These are phyloP conservation scores for Chiroxiphia lanceolata DNA, from an alignment of 2,797 vertebrate genomes.

Conservation along the genomic window DNA sequence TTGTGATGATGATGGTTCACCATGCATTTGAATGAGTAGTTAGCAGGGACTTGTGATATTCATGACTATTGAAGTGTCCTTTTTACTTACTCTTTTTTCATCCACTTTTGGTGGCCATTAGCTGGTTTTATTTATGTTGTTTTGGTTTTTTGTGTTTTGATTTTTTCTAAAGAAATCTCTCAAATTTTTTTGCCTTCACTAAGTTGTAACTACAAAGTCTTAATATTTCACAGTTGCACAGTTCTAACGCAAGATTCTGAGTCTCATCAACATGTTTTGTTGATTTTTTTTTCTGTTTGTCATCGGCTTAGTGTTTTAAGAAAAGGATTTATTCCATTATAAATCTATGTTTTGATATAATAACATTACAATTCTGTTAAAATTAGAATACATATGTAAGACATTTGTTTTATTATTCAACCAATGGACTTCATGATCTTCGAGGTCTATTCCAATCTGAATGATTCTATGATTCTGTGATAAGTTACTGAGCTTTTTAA, in stretches of 20 bases:
- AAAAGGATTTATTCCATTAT: background rate
- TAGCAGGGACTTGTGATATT: background rate
- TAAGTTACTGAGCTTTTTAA: background rate
- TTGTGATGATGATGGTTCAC: background rate
- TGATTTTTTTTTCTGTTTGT: background rate
- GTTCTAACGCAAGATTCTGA: background rate
- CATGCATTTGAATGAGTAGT: background rate
- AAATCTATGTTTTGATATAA: background rate
- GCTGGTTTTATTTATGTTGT: background rate
- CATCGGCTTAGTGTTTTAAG: background rate
- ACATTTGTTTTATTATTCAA: background rate
- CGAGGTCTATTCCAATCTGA: background rate
- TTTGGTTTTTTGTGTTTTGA: fast-evolving
- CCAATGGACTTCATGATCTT: background rate
- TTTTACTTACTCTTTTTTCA: background rate
- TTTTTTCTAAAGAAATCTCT: background rate
- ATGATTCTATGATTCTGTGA: background rate
- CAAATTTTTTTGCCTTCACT: background rate
- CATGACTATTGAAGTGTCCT: background rate
- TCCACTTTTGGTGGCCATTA: background rate
- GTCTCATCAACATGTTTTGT: background rate
- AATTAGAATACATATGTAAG: background rate
- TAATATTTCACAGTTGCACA: background rate
- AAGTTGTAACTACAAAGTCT: background rate
- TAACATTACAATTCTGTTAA: background rate